Evolutionary conservation across 1,140 invertebrate species (phyloP), one percentile per base, ranked within the genome.

Genomic region (Cotesia vestalis): DNA sequence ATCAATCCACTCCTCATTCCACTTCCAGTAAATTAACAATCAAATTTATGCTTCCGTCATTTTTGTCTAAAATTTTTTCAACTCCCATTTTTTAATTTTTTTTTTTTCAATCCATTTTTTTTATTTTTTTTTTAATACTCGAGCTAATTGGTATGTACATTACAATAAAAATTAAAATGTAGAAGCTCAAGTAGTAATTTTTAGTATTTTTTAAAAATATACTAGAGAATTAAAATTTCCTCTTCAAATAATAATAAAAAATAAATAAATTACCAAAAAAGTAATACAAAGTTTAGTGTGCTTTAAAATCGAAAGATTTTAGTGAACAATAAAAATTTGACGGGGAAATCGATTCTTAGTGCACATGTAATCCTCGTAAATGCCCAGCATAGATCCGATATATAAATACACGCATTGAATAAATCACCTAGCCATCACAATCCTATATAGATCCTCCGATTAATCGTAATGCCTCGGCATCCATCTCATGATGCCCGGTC

Each of bases 401-500:
- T 81, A 81, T 83, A 78, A 75, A 83, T 78, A 77, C 79, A 80
- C 81, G 81, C 78, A 82, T 80, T 78, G 71, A 77, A 78, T 73
- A 70, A 82, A 79, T 83, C 82, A 80, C 78, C 79, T 78, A 75
- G 75, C 83, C 78, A 78, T 74, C 78, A 63, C 72, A 27, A 17
- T 59, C 8, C 57, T 20, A 5, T 59, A 59, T 59, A 59, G 57
- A 59, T 69, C 74, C 73, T 77, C 40, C 72, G 73, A 78, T 74
- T 79, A 79, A 82, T 80, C 78, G 79, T 84, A 78, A 77, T 81
- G 78, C 81, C 81, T 80, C 81, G 75, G 67, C 77, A 71, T 80
- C 63, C 76, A 67, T 67, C n/a, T 51, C 64, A 75, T 77, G 80
- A 75, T 79, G 78, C 78, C 73, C 60, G 60, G 27, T 27, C 27